Conservation (phyloP, 2,797 vertebrate species). For the Poecile montanus region DNA sequence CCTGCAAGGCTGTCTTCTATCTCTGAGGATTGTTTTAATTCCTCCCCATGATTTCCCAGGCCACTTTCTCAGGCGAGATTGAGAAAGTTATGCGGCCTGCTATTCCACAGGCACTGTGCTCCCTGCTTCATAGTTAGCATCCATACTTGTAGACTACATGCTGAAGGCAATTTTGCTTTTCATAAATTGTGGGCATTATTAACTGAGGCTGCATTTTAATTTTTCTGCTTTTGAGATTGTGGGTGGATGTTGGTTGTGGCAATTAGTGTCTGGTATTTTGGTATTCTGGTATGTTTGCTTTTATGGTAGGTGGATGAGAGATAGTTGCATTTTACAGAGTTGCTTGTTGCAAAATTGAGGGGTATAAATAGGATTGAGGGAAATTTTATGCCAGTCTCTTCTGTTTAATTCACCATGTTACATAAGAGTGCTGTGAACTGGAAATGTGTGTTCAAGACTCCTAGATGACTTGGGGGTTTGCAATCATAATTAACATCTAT, state of each 20-base stretch:
- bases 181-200: neutral
- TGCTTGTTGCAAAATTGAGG: neutral
- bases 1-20: too few relatives aligned
- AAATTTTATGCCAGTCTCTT: neutral
- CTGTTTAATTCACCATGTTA: neutral
- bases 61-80: too few relatives aligned
- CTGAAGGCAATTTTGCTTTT: neutral
- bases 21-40: too few relatives aligned
- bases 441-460: neutral
- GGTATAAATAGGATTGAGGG: neutral
- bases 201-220: neutral
- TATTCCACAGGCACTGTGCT: too few relatives aligned
- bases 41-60: too few relatives aligned
- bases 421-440: neutral
- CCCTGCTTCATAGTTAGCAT: too few relatives aligned
- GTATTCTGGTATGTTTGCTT: neutral
- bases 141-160: neutral
- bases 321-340: neutral
- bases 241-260: neutral
- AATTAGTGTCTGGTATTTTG: neutral
- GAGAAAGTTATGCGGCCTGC: too few relatives aligned
- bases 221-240: neutral
- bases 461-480: neutral
- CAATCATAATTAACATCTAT: neutral
- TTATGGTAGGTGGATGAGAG: neutral